Base-by-base conservation (phyloP, 2,113 vertebrate genomes). In the Albula goreensis region DNA sequence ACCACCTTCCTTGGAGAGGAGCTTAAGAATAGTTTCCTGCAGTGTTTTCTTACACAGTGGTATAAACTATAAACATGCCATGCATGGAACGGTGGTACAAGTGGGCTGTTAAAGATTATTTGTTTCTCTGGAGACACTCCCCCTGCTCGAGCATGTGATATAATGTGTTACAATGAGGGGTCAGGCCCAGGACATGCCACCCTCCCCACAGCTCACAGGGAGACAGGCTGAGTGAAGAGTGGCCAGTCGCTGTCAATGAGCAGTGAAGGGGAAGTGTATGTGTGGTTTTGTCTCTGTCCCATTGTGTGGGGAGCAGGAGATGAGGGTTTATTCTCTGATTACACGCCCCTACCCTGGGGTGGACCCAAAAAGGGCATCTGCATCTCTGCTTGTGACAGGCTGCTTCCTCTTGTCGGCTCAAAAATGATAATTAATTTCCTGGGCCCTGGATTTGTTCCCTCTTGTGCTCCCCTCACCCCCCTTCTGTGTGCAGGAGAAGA, bases 341-440 rank as follows among this genome's bases (percentile, higher is more conserved):
- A 31, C 70, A 25, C 9, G n/a, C 31, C 70, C 11, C 70, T 25
- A 2, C 17, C 70, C n/a, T n/a, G 31, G 70, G 70, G 70, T 74
- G 70, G 70, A 74, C 70, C 22, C 22, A 74, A 74, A 31, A 22
- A 31, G 31, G 70, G 70, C 70, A 74, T 74, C 6, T 74, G 70
- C 70, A 74, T 74, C 9, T 25, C 22, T 74, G 70, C 70, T n/a
- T 74, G 70, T 31, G 70, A 74, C 70, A 31, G 70, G 70, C 49
- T 4, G 80, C 80, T 51, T 52, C 51, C 50, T 25, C 80, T 50
- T 52, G 80, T 51, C n/a, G 50, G 51, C 80, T 50, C 17, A 81
- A 81, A 53, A 22, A 52, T 8, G 80, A 81, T 51, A 81, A 81
- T 56, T 50, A 81, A 50, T 81, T 41, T 81, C 80, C 51, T 11